These are phyloP conservation scores for Selenia dentaria DNA, from an alignment of 2,888 invertebrate species.

Conservation along the genomic window DNA sequence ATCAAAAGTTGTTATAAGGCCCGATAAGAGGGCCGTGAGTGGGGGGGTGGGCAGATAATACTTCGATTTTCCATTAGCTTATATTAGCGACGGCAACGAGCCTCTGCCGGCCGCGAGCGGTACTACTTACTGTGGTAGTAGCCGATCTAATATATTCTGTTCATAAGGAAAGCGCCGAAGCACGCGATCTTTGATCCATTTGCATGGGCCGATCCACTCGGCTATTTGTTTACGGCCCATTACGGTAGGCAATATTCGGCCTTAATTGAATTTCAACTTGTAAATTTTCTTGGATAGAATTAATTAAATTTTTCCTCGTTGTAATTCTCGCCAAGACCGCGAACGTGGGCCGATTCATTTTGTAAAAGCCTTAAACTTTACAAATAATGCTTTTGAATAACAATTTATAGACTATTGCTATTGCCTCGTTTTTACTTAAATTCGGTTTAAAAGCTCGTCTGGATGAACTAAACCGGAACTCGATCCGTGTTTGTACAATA, in stretches of 20 bases:
- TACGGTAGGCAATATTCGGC: conserved; percentile 67
- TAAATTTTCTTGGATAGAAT: conserved; percentile 71
- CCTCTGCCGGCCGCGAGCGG: conserved; percentile 39
- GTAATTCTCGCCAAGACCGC: conserved; percentile 50
- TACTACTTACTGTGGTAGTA: conserved; percentile 41
- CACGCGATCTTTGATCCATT: conserved; percentile 83
- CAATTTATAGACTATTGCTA: conserved; percentile 42
- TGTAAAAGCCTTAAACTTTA: conserved; percentile 63
- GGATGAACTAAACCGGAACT: conserved; percentile 30
- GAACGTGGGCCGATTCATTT: conserved; percentile 60
- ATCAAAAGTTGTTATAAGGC: conserved; percentile 74
- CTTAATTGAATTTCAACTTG: conserved; percentile 75
- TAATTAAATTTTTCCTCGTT: conserved; percentile 68
- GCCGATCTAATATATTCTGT: conserved; percentile 77
- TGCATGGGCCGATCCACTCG: conserved; percentile 64
- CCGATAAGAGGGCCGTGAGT: conserved; percentile 40
- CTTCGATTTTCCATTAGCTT: conserved; percentile 83
- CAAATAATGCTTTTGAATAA: conserved; percentile 56
- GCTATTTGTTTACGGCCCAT: conserved; percentile 75
- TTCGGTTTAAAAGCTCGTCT: conserved; percentile 31
- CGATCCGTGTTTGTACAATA: background rate
- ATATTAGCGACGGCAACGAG: conserved; percentile 70
- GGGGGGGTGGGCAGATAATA: conserved; percentile 67
- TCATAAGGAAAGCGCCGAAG: conserved; percentile 71
- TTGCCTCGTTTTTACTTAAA: conserved; percentile 29